phyloP scores from a whole-genome alignment of 1,140 invertebrate genomes.

The Adelges cooleyi region DNA sequence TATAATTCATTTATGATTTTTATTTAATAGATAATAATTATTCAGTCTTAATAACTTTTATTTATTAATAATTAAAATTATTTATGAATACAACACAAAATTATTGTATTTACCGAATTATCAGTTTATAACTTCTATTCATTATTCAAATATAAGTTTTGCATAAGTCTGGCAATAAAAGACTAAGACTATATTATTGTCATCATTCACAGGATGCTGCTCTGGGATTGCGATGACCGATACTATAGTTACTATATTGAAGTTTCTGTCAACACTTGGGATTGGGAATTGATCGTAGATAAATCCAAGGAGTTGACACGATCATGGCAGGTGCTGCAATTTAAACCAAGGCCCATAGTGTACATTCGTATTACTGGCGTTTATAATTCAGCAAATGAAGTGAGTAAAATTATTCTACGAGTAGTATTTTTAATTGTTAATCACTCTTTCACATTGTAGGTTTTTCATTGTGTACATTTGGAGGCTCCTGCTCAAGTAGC shows the following conservation, averaged over 20 bases:
- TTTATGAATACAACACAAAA: neutral
- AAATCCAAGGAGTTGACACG: constrained; percentile 59
- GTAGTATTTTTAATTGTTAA: too few relatives aligned
- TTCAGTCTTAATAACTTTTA: too few relatives aligned
- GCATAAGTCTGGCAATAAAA: neutral
- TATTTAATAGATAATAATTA: too few relatives aligned
- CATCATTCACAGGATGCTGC: constrained; percentile 56
- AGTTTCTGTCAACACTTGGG: constrained; percentile 81
- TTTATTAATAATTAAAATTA: too few relatives aligned
- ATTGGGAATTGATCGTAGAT: constrained; percentile 78
- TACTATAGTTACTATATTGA: constrained; percentile 94
- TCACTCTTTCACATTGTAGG: too few relatives aligned
- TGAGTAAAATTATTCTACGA: too few relatives aligned
- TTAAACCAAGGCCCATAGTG: constrained; percentile 71
- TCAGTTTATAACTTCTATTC: neutral
- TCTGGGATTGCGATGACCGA: constrained; percentile 97
- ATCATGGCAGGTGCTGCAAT: constrained; percentile 86
- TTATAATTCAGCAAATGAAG: constrained; percentile 93
- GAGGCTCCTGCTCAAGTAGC: constrained; percentile 72
- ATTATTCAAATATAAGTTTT: neutral
- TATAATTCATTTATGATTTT: too few relatives aligned
- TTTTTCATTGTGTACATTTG: constrained; percentile 96
- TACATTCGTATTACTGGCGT: constrained; percentile 92
- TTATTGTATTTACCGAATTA: neutral
- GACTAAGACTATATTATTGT: neutral